A percentile compares a stretch with the other conserved stretches of the same genome.
Conservation (phyloP, 2,797 vertebrate species). For the Phrynocephalus forsythii region DNA sequence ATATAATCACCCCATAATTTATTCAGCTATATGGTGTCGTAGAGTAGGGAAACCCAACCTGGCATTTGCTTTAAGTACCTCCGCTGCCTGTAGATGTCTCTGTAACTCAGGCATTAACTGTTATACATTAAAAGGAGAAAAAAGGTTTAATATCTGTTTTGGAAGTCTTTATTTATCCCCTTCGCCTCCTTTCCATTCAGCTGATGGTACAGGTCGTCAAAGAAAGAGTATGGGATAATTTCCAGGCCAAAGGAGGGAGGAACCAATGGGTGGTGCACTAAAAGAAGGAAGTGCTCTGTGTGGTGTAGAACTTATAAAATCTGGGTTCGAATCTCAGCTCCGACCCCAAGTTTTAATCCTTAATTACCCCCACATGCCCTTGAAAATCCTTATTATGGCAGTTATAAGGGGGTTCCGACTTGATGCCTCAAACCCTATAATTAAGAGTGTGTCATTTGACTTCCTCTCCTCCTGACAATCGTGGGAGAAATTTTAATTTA, state of each 20-base stretch:
- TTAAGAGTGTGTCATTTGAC: too few relatives aligned
- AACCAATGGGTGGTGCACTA: not conserved
- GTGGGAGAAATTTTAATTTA: too few relatives aligned
- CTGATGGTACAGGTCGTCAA: too few relatives aligned
- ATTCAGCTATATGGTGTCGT: conserved; percentile 99
- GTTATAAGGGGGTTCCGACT: too few relatives aligned
- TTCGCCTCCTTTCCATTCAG: not conserved
- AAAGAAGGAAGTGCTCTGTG: too few relatives aligned
- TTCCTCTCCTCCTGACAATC: too few relatives aligned
- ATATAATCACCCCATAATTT: conserved; percentile 98
- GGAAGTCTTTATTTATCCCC: not conserved
- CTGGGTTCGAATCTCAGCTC: too few relatives aligned
- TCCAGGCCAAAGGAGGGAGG: not conserved
- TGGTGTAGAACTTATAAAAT: too few relatives aligned
- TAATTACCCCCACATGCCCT: too few relatives aligned
- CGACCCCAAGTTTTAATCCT: too few relatives aligned
- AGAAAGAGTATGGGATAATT: not conserved
- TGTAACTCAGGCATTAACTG: conserved; percentile 99
- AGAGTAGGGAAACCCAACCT: conserved; percentile 94
- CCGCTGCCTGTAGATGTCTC: conserved; percentile 97
- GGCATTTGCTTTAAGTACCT: conserved; percentile 98
- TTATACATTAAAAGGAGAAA: conserved; percentile 93
- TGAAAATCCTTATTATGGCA: too few relatives aligned
- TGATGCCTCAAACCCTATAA: too few relatives aligned
- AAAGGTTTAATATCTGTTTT: conserved; percentile 56